These are phyloP conservation scores for Echinops telfairi DNA, from an alignment of 2,113 vertebrate species.

Conservation along the genomic window DNA sequence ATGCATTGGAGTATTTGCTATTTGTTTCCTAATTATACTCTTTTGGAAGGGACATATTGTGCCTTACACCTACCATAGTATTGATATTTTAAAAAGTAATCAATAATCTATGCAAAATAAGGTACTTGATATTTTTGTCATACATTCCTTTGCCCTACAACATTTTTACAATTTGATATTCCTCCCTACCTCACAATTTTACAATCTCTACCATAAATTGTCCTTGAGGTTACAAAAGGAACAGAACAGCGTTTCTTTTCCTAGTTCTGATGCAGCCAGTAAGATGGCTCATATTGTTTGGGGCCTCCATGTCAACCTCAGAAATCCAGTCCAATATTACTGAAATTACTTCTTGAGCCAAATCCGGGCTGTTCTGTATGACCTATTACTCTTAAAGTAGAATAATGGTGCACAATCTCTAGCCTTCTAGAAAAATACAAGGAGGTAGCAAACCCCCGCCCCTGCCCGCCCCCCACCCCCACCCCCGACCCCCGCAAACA, in stretches of 20 bases:
- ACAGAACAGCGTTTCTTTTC: background rate
- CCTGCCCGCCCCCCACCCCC: too few species aligned
- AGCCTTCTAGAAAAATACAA: background rate
- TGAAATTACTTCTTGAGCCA: conserved; percentile 41
- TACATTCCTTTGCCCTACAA: background rate
- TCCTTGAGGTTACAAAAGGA: background rate
- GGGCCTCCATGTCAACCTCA: conserved; percentile 21
- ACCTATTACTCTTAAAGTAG: background rate
- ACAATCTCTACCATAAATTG: background rate
- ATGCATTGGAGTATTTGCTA: background rate
- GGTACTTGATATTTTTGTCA: background rate
- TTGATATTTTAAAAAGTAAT: conserved; percentile 5
- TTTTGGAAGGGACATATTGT: background rate
- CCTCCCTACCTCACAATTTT: background rate
- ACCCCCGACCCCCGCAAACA: too few species aligned
- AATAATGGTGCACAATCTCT: background rate
- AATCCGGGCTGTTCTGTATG: background rate
- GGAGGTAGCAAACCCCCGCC: too few species aligned
- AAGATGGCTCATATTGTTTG: conserved; percentile 19
- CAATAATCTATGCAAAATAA: conserved; percentile 34
- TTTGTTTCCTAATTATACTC: conserved; percentile 35
- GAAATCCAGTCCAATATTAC: conserved; percentile 33
- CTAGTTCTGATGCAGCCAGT: background rate
- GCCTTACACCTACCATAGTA: background rate
- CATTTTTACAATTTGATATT: conserved; percentile 19